Evolutionary conservation across 2,797 vertebrate species (phyloP).

Genomic region (Sus cebifrons): DNA sequence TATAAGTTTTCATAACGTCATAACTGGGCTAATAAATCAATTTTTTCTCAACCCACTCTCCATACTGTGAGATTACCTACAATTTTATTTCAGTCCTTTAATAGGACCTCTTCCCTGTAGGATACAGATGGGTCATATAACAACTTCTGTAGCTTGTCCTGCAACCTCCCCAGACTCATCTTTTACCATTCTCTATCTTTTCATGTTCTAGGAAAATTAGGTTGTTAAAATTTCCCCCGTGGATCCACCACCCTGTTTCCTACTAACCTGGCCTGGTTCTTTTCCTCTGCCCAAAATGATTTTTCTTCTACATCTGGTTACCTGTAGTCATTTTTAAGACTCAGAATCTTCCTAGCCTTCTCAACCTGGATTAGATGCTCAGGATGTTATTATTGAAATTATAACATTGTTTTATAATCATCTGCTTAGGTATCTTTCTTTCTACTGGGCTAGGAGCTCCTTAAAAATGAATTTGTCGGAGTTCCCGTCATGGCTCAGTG

Average conservation of each 20-base stretch:
- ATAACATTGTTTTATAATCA: background rate
- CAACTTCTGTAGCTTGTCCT: background rate
- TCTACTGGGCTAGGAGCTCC: background rate
- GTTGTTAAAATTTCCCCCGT: background rate
- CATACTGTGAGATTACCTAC: background rate
- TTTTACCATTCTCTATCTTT: background rate
- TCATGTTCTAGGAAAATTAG: background rate
- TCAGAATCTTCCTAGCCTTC: background rate
- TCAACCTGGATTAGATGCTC: background rate
- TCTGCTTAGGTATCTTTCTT: conserved; percentile 6
- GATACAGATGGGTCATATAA: background rate
- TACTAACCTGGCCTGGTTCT: background rate
- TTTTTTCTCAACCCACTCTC: background rate
- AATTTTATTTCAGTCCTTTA: background rate
- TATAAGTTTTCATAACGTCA: background rate
- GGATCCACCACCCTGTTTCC: background rate
- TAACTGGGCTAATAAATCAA: background rate
- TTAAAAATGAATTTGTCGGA: background rate
- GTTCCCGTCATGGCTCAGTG: no score
- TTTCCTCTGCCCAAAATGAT: background rate
- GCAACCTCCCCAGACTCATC: background rate
- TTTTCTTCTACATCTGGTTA: background rate
- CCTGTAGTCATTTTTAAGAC: background rate
- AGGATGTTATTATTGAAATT: conserved; percentile 5
- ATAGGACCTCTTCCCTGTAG: background rate